Conservation (phyloP, 2,113 vertebrate genomes). For the Eupsittula cactorum region DNA sequence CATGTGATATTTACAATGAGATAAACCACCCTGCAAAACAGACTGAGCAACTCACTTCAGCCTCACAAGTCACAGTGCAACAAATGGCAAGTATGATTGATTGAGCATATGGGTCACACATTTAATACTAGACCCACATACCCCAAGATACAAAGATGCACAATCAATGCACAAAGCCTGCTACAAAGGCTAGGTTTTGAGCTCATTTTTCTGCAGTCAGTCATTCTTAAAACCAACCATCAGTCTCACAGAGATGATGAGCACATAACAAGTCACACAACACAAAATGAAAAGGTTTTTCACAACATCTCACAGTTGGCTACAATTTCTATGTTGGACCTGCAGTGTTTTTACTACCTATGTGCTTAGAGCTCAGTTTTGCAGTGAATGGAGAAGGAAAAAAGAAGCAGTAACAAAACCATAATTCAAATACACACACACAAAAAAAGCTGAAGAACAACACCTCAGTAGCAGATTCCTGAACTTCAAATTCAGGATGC, state of each 20-base stretch:
- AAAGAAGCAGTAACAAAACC: background rate
- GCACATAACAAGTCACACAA: background rate
- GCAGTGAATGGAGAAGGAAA: accelerated
- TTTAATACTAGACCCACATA: background rate
- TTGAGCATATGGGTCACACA: background rate
- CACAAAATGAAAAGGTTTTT: background rate
- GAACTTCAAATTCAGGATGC: background rate
- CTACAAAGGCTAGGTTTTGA: background rate
- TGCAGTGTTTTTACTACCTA: background rate
- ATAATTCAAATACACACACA: background rate
- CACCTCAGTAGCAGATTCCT: background rate
- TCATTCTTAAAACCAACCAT: background rate
- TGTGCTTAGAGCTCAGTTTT: background rate
- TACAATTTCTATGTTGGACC: background rate
- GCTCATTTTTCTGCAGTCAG: background rate
- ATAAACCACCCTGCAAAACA: background rate
- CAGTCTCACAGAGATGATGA: slow-evolving; percentile 27
- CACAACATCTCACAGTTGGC: background rate
- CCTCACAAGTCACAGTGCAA: background rate
- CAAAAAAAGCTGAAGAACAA: background rate
- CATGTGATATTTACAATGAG: background rate
- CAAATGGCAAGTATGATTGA: background rate
- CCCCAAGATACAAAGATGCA: background rate
- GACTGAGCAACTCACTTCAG: background rate
- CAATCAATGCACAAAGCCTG: background rate